Evolutionary conservation across 2,888 invertebrate genomes (phyloP), one percentile per base, ranked within the genome.

Genomic region (Pollenia griseotomentosa): DNA sequence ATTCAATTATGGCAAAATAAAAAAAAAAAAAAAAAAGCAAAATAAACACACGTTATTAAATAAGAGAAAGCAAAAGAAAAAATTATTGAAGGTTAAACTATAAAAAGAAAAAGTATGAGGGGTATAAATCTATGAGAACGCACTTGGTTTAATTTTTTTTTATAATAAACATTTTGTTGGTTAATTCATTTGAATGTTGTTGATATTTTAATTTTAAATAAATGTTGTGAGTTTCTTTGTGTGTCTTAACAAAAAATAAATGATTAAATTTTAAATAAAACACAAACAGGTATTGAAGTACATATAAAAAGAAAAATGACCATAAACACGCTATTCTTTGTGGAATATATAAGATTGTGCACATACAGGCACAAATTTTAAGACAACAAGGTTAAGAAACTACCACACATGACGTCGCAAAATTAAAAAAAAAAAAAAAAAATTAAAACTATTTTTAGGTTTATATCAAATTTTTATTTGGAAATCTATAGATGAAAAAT

Each of bases 81-180:
- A 61, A 48, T 40, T 74, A 61, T 48, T 74, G 48, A 48, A 59
- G 33, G 10, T 11, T 46, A n/a, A 44, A 33, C 33, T 33, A 33
- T 33, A 44, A 10, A n/a, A 14, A 59, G 10, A 19, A 55, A 19
- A 42, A 5, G 19, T n/a, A 5, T 12, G 19, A 46, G 44, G 33
- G 33, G 3, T 59, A 48, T 63, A 63, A 63, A 10, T 6, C 33
- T 40, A 10, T 5, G 5, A 8, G 7, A 4, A 6, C 51, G 51
- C 61, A 61, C 74, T 40, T 74, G 61, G 74, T 61, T 74, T n/a
- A 74, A 48, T 65, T 12, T 65, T 19, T 46, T 46, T 42, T 19
- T 19, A 19, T 19, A 42, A 42, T 46, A 16, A 16, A 53, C 23
- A 1, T 12, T 23, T 53, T 57, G 11, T 70, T 53, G 51, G 33